Evolutionary conservation across 2,888 invertebrate genomes (phyloP).

Genomic region (Aromia moschata): DNA sequence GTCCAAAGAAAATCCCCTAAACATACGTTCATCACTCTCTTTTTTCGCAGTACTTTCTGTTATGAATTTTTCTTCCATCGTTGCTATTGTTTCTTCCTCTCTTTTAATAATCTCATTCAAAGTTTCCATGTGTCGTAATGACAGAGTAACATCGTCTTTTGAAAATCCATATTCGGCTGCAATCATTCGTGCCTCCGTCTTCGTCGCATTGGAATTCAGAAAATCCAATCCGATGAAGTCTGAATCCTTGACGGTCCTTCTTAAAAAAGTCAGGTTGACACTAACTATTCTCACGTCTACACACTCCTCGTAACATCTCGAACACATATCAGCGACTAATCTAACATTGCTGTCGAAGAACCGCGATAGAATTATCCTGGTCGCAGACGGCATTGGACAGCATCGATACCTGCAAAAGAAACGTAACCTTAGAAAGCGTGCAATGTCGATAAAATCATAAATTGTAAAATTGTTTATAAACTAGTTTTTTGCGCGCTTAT

Average conservation of each 20-base stretch:
- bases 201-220: not conserved
- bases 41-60: not conserved
- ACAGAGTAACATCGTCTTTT: constrained; percentile 2
- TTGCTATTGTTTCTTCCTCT: not conserved
- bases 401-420: constrained; percentile 29
- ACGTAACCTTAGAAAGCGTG: constrained; percentile 1
- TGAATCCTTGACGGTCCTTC: constrained; percentile 9
- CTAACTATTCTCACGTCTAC: constrained; percentile 45
- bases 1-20: constrained; percentile 22
- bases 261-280: constrained; percentile 47
- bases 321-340: constrained; percentile 48
- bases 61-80: not conserved
- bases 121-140: not conserved
- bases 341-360: constrained; percentile 48
- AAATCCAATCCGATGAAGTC: not conserved
- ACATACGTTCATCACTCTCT: not conserved
- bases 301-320: constrained; percentile 45
- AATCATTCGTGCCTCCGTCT: too few relatives aligned
- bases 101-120: constrained; percentile 1
- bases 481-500: not conserved
- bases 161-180: constrained; percentile 8
- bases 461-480: not conserved
- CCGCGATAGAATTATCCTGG: constrained; percentile 30
- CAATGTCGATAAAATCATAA: not conserved
- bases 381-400: too few relatives aligned